Base-by-base conservation (phyloP, 1,140 invertebrate species). In the Phymorhynchus buccinoides region DNA sequence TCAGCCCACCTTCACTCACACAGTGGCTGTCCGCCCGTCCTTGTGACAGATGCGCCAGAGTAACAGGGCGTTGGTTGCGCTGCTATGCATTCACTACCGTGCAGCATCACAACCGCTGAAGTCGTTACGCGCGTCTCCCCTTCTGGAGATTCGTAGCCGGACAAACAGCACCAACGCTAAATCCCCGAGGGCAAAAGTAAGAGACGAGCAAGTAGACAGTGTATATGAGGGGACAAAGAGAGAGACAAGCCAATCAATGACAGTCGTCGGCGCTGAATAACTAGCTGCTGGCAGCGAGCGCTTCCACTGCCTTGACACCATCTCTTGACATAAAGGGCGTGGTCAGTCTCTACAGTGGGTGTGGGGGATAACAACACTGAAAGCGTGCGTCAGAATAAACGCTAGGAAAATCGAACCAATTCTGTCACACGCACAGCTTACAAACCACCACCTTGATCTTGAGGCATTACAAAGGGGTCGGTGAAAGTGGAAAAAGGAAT, bases 181-280 rank as follows among this genome's bases (percentile, higher is more conserved):
- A 37, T 14, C 14, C 75, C 6, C 16, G 39, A 9, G 75, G 35
- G 14, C n/a, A 16, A 14, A 22, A 27, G 39, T 37, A 12, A 14
- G 30, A 39, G 35, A 37, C 75, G 22, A 32, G 18, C 9, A 1
- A 7, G 32, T 37, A 37, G 35, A 78, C 75, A 37, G 12, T n/a
- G n/a, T 27, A 37, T 37, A 77, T 14, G 37, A 41, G 16, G 41
- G 39, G 41, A 41, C 39, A 79, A 27, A 1, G 48, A 52, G 30
- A 52, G 44, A 44, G 42, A 48, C 39, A 52, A n/a, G 44, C 48
- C 79, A 80, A 80, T 80, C 78, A 80, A 80, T 80, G 79, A 80
- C 22, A 80, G 22, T 42, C 30, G 16, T 79, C 41, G 30, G 39
- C 42, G 27, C 79, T 35, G 30, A 9, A 12, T 18, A 9, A 7